A percentile compares a stretch with the other conserved stretches of the same genome.
These are phyloP conservation scores for Pseudanteris insignis DNA, from an alignment of 2,888 invertebrate genomes.

Conservation along the genomic window DNA sequence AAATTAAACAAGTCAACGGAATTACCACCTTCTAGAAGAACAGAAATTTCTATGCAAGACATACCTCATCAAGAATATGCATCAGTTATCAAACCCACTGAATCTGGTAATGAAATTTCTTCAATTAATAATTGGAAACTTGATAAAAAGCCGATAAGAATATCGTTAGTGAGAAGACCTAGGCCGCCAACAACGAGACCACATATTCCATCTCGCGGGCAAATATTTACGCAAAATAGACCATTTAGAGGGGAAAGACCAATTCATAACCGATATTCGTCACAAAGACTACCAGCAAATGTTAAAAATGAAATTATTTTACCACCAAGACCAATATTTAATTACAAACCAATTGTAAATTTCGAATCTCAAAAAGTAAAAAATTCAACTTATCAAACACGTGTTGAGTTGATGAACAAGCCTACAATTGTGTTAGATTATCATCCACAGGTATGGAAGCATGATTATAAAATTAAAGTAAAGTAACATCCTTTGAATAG, in stretches of 20 bases:
- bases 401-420: no score
- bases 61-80: constrained; percentile 49
- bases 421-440: no score
- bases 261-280: constrained; percentile 39
- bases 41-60: constrained; percentile 54
- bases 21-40: constrained; percentile 58
- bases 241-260: constrained; percentile 55
- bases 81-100: constrained; percentile 47
- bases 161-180: constrained; percentile 49
- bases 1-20: constrained; percentile 52
- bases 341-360: constrained; percentile 21
- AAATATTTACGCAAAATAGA: constrained; percentile 47
- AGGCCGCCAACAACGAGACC: constrained; percentile 55
- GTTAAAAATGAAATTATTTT: constrained; percentile 23
- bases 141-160: constrained; percentile 56
- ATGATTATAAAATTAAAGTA: no score
- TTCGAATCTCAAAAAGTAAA: constrained; percentile 23
- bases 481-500: no score
- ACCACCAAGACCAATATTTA: constrained; percentile 28
- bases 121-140: constrained; percentile 54
- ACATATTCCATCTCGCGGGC: constrained; percentile 50
- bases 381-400: constrained; percentile 18
- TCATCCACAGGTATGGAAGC: no score
- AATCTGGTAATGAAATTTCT: constrained; percentile 52
- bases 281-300: constrained; percentile 36